Percentiles rank a stretch among this genome's conserved stretches.
Evolutionary conservation across 2,113 vertebrate genomes (phyloP).

Genomic region (Vidua chalybeata): DNA sequence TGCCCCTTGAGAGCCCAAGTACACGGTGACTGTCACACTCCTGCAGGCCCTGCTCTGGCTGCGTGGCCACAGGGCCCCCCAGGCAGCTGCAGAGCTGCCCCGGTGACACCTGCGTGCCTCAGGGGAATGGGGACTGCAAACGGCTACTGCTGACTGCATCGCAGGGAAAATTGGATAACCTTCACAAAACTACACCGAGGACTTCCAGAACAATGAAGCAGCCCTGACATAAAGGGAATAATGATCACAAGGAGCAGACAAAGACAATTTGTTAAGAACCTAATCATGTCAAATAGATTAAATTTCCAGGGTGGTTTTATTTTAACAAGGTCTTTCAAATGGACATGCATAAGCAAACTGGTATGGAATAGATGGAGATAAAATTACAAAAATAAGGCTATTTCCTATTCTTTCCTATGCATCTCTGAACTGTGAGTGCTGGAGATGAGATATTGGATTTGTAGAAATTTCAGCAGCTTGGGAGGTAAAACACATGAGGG

Average conservation of each 20-base stretch:
- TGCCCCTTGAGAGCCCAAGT: background rate
- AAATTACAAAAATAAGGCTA: background rate
- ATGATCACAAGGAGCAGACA: background rate
- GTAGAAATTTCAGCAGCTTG: background rate
- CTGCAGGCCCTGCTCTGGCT: background rate
- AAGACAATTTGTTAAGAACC: background rate
- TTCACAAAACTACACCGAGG: background rate
- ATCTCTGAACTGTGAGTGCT: background rate
- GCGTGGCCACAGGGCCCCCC: background rate
- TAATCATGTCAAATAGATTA: background rate
- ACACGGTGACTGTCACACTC: fast-evolving
- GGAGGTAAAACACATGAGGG: background rate
- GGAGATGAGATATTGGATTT: background rate
- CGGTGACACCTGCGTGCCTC: background rate
- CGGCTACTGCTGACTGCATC: background rate
- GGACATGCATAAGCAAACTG: background rate
- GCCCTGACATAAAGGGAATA: background rate
- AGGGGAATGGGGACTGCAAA: background rate
- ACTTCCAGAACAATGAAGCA: background rate
- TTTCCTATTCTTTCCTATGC: background rate
- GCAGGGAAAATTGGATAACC: background rate
- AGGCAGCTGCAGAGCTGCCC: background rate
- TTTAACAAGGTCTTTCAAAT: background rate
- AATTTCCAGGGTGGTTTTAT: background rate
- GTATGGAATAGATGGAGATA: background rate